Conservation (phyloP, 92 coral and sea anemone species). For the Phymanthus crucifer region DNA sequence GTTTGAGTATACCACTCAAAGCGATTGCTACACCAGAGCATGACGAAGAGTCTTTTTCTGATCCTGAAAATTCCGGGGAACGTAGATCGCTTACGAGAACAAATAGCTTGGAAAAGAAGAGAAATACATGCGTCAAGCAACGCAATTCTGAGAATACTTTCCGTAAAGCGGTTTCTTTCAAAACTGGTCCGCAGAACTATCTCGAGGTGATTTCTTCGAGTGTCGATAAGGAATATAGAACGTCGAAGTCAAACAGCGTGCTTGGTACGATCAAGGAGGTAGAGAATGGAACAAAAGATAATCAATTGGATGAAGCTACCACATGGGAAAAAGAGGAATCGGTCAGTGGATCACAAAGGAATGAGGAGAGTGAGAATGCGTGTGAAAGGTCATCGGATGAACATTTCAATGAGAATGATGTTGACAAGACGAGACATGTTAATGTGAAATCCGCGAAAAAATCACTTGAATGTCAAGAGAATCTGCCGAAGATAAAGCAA, state of each 20-base stretch:
- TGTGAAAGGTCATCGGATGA: background rate
- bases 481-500: background rate
- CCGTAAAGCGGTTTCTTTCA: background rate
- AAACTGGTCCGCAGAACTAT: constrained; percentile 9
- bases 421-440: background rate
- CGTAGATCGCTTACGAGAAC: background rate
- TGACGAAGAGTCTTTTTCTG: background rate
- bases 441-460: background rate
- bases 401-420: background rate
- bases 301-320: background rate
- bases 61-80: background rate
- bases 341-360: background rate
- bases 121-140: background rate
- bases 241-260: background rate
- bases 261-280: background rate
- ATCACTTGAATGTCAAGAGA: background rate
- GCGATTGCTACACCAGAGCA: background rate
- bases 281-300: background rate
- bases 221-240: background rate
- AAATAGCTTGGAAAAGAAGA: background rate
- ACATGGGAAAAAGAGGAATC: constrained; percentile 1
- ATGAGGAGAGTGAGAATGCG: background rate
- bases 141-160: background rate
- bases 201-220: background rate
- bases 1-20: constrained; percentile 1